Percentiles rank a stretch among this genome's conserved stretches.
Evolutionary conservation across 1,140 invertebrate genomes (phyloP).

Genomic region (Aplysia californica): DNA sequence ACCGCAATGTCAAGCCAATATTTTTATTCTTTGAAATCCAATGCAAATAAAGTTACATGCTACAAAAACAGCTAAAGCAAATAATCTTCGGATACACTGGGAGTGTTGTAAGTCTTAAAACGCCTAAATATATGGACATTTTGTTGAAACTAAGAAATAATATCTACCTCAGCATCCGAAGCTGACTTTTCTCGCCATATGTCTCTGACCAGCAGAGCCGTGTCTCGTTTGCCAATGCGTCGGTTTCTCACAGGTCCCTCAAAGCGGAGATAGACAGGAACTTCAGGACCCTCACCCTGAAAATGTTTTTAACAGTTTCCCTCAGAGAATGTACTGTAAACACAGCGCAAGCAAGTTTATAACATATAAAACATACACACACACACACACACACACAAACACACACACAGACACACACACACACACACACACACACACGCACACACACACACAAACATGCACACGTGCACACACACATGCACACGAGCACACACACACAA

Average conservation of each 20-base stretch:
- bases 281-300: conserved; percentile 57
- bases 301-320: not conserved
- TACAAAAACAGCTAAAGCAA: no score
- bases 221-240: conserved; percentile 61
- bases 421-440: not conserved
- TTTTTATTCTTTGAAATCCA: no score
- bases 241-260: conserved; percentile 63
- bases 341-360: not conserved
- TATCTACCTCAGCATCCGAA: conserved; percentile 60
- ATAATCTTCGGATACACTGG: no score
- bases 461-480: not conserved
- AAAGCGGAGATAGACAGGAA: conserved; percentile 59
- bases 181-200: conserved; percentile 64
- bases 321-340: not conserved
- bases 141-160: no score
- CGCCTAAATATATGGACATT: no score
- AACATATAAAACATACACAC: no score
- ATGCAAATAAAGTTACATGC: no score
- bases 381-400: no score
- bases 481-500: not conserved
- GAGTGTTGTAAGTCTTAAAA: no score
- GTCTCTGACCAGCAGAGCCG: conserved; percentile 60
- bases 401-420: no score
- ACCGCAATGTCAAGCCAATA: no score
- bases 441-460: no score